phyloP scores from a whole-genome alignment of 2,113 vertebrate species.

The Rallus limicola region DNA sequence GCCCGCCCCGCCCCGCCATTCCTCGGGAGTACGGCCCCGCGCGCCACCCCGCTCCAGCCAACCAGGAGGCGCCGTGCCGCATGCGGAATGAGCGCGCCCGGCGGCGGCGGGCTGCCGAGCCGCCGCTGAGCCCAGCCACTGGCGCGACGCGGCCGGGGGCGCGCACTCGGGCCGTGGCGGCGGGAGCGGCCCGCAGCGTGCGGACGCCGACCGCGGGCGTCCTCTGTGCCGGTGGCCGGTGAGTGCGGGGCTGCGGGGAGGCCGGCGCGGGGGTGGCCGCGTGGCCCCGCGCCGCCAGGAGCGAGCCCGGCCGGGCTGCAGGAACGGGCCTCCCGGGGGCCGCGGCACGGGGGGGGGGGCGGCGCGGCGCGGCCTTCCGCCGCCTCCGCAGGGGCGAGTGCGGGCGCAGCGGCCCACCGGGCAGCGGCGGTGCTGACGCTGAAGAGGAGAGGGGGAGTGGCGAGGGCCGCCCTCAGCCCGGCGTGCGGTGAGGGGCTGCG shows the following conservation, averaged over 20 bases:
- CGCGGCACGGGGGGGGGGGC: too few relatives aligned
- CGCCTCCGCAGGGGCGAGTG: neutral
- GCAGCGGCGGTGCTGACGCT: neutral
- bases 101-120: neutral
- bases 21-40: constrained; percentile 62
- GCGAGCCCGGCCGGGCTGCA: too few relatives aligned
- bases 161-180: neutral
- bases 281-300: neutral
- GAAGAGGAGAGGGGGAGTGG: too few relatives aligned
- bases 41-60: constrained; percentile 82
- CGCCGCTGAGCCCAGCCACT: neutral
- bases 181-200: neutral
- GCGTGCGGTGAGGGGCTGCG: neutral
- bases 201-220: neutral
- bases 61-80: constrained; percentile 52
- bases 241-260: neutral
- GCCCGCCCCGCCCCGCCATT: neutral
- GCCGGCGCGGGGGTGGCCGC: neutral
- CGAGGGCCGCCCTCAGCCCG: neutral
- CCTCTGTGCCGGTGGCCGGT: neutral
- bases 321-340: neutral
- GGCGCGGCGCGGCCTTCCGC: neutral
- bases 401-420: neutral
- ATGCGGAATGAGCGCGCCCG: neutral
- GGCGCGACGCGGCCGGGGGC: neutral